A percentile compares a stretch with the other conserved stretches of the same genome.
phyloP scores from a whole-genome alignment of 2,113 vertebrate genomes.

The Acanthochromis polyacanthus region DNA sequence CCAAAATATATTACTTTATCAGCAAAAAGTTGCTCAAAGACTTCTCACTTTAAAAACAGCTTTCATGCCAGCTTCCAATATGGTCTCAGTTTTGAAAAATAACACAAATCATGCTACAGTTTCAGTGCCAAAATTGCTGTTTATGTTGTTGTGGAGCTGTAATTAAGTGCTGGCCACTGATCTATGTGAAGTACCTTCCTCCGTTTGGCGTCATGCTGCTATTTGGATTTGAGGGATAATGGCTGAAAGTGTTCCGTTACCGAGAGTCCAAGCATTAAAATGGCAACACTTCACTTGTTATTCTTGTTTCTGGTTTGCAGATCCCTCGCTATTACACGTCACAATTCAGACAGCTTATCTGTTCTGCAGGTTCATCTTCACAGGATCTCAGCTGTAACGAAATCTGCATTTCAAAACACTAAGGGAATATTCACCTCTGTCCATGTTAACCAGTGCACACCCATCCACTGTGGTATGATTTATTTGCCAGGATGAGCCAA shows the following conservation, averaged over 20 bases:
- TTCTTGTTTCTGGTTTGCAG: too few relatives aligned
- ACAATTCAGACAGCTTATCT: too few relatives aligned
- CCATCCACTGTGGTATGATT: too few relatives aligned
- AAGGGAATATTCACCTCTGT: too few relatives aligned
- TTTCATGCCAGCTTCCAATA: slow-evolving; percentile 12
- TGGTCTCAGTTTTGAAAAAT: neutral
- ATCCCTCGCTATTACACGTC: too few relatives aligned
- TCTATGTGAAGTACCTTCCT: neutral
- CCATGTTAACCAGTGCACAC: too few relatives aligned
- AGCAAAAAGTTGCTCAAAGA: neutral
- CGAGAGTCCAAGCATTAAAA: too few relatives aligned
- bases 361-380: too few relatives aligned
- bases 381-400: too few relatives aligned
- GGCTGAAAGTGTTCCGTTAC: neutral
- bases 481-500: too few relatives aligned
- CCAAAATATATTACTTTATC: neutral
- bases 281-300: too few relatives aligned
- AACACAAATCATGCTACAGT: neutral
- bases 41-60: neutral
- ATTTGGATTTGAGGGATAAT: neutral
- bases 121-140: neutral
- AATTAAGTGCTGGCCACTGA: neutral
- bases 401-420: too few relatives aligned
- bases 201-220: neutral
- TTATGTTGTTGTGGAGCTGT: slow-evolving; percentile 4